Percentiles rank a stretch among this genome's conserved stretches.
Evolutionary conservation across 37 sponge, comb jelly and placozoan species (phyloP).

Genomic region (Aplysina aerophoba): DNA sequence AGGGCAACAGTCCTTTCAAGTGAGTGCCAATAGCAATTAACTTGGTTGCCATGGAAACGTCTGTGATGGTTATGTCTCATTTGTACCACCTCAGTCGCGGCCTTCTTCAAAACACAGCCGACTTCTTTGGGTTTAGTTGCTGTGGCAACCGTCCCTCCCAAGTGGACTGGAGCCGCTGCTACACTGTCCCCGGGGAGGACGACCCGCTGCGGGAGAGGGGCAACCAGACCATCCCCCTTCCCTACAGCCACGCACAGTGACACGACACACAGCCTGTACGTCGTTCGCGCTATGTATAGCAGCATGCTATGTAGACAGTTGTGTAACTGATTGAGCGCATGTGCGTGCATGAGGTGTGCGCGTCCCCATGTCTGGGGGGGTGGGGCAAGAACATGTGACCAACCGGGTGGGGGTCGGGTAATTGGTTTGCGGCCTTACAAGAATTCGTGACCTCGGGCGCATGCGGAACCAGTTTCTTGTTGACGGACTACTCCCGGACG

Average conservation of each 20-base stretch:
- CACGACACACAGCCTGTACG: too few species aligned
- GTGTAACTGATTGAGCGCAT: conserved; percentile 9
- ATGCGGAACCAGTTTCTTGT: too few species aligned
- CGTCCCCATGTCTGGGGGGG: not conserved
- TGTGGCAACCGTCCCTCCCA: conserved; percentile 27
- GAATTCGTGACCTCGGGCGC: too few species aligned
- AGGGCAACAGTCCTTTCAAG: conserved; percentile 75
- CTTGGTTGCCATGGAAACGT: not conserved
- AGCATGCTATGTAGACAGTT: not conserved
- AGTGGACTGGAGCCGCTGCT: conserved; percentile 78
- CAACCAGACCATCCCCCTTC: not conserved
- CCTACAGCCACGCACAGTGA: conserved; percentile 9
- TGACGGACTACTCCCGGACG: too few species aligned
- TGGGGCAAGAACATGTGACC: too few species aligned
- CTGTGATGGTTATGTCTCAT: not conserved
- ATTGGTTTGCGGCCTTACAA: too few species aligned
- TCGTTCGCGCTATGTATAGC: too few species aligned
- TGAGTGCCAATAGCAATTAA: conserved; percentile 25
- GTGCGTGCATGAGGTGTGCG: conserved; percentile 9
- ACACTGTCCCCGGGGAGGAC: conserved; percentile 45
- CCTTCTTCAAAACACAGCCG: conserved; percentile 55
- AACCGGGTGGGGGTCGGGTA: too few species aligned
- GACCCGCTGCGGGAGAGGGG: not conserved
- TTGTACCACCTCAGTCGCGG: conserved; percentile 67
- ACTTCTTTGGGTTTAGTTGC: conserved; percentile 77